Percentiles rank a stretch among this genome's conserved stretches.
Conservation (phyloP, 2,113 vertebrate genomes). For the Zosterops pallidus region DNA sequence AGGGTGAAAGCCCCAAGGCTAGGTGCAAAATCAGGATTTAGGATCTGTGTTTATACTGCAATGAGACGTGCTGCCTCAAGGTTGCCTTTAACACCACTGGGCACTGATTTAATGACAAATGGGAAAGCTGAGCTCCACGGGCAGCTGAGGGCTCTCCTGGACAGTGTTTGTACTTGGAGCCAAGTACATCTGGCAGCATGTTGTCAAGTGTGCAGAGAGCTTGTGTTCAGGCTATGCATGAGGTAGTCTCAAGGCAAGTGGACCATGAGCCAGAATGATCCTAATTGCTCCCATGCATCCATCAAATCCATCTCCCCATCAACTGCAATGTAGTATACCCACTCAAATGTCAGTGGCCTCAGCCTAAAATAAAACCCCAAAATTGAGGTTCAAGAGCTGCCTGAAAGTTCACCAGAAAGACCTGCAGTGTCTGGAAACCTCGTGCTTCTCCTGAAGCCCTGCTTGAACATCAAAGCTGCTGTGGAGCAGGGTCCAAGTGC, state of each 20-base stretch:
- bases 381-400: not conserved
- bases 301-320: not conserved
- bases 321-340: not conserved
- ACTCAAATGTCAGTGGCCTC: not conserved
- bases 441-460: not conserved
- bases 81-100: not conserved
- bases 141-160: not conserved
- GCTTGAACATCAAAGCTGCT: fast-evolving
- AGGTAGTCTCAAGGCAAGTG: not conserved
- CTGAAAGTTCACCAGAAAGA: not conserved
- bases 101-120: not conserved
- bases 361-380: not conserved
- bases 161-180: not conserved
- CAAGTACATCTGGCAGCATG: not conserved
- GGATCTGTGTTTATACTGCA: not conserved
- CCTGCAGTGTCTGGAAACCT: not conserved
- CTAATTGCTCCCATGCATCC: not conserved
- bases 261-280: not conserved
- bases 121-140: not conserved
- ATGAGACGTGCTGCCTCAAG: not conserved
- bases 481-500: not conserved
- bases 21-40: not conserved
- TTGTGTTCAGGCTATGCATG: fast-evolving
- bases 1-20: not conserved
- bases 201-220: not conserved